Evolutionary conservation across 2,888 invertebrate genomes (phyloP).

Genomic region (Caenorhabditis plicata): DNA sequence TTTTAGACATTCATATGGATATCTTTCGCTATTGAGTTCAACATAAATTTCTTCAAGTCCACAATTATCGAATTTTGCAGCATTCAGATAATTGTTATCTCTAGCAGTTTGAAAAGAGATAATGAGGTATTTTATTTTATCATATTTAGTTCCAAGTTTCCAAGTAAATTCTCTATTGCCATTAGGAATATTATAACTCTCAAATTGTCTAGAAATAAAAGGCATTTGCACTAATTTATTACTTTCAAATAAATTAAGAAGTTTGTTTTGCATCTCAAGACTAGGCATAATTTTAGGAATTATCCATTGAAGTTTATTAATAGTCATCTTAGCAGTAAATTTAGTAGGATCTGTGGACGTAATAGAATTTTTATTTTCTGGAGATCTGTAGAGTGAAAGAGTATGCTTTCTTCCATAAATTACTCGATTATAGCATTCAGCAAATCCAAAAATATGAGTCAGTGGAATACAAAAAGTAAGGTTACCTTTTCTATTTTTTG

Average conservation of each 20-base stretch:
- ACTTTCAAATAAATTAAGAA: constrained; percentile 39
- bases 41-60: constrained; percentile 49
- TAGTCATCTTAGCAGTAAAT: constrained; percentile 37
- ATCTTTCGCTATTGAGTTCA: constrained; percentile 45
- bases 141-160: constrained; percentile 52
- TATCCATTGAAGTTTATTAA: constrained; percentile 52
- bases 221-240: constrained; percentile 41
- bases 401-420: constrained; percentile 46
- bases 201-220: constrained; percentile 47
- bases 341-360: constrained; percentile 35
- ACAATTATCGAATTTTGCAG: constrained; percentile 49
- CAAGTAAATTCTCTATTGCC: constrained; percentile 51
- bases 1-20: constrained; percentile 49
- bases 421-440: constrained; percentile 50
- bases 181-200: constrained; percentile 51
- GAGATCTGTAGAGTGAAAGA: constrained; percentile 44
- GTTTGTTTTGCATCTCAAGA: constrained; percentile 49
- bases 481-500: constrained; percentile 41
- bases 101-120: constrained; percentile 38
- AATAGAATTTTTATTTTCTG: constrained; percentile 40
- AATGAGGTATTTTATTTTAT: constrained; percentile 48
- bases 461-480: constrained; percentile 46
- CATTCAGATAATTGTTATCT: constrained; percentile 48
- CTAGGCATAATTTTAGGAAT: constrained; percentile 49
- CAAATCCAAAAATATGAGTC: constrained; percentile 49